Conservation (phyloP, 1,140 invertebrate species). For the Drosophila ficusphila region DNA sequence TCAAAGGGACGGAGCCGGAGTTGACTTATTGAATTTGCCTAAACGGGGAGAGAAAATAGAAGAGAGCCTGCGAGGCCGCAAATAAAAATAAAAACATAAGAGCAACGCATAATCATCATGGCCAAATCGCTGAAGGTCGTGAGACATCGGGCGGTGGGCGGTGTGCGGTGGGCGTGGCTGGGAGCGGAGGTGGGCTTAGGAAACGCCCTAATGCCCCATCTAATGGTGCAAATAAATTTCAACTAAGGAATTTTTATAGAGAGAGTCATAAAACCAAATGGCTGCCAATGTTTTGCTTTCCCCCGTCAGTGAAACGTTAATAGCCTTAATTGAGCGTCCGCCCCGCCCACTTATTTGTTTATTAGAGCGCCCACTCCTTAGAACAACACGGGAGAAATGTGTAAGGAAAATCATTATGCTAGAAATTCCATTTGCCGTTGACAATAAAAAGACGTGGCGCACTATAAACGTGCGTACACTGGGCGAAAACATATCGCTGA, state of each 20-base stretch:
- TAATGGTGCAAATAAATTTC: constrained; percentile 82
- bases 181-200: constrained; percentile 20
- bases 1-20: constrained; percentile 44
- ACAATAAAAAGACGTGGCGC: constrained; percentile 60
- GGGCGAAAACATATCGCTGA: background rate
- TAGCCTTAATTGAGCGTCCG: constrained; percentile 81
- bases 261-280: constrained; percentile 78
- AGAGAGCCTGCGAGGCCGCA: constrained; percentile 5
- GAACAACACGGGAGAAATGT: constrained; percentile 33
- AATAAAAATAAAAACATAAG: constrained; percentile 60
- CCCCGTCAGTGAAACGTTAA: constrained; percentile 67
- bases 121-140: constrained; percentile 1
- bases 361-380: constrained; percentile 57
- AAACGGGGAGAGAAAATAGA: constrained; percentile 7
- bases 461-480: constrained; percentile 18
- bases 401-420: constrained; percentile 51
- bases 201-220: constrained; percentile 74
- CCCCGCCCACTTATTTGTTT: constrained; percentile 81
- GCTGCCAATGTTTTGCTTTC: constrained; percentile 68
- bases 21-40: constrained; percentile 78
- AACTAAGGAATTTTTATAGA: constrained; percentile 83
- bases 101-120: constrained; percentile 66
- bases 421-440: constrained; percentile 77
- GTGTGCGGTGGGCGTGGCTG: constrained; percentile 25
- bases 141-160: background rate